Evolutionary conservation across 2,797 vertebrate species (phyloP).

Genomic region (Trematomus bernacchii): DNA sequence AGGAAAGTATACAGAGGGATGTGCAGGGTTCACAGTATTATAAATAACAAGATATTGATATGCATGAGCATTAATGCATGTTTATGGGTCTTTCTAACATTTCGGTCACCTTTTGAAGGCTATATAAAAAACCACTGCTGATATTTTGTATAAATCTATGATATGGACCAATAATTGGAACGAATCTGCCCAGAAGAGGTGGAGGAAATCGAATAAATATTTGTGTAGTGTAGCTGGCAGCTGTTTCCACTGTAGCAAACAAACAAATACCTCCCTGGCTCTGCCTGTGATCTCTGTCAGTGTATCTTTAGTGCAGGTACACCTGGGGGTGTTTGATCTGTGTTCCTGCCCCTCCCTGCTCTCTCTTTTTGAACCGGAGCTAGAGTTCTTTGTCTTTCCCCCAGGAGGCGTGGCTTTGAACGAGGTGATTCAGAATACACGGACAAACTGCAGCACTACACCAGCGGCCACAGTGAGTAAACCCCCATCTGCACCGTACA

Average conservation of each 20-base stretch:
- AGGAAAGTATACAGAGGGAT: no score
- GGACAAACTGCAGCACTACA: constrained; percentile 99
- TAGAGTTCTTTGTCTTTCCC: constrained; percentile 87
- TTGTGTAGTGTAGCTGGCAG: not conserved
- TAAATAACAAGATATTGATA: no score
- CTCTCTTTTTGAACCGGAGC: constrained; percentile 64
- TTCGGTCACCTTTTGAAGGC: no score
- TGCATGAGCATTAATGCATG: no score
- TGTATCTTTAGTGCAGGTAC: constrained; percentile 33
- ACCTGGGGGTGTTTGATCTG: constrained; percentile 63
- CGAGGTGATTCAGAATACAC: constrained; percentile 97
- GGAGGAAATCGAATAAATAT: not conserved
- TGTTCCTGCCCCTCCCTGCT: constrained; percentile 45
- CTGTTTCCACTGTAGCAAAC: constrained; percentile 4
- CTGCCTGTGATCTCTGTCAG: constrained; percentile 17
- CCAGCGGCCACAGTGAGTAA: constrained; percentile 99
- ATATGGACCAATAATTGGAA: not conserved
- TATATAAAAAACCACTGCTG: not conserved
- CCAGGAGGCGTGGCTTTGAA: constrained; percentile 97
- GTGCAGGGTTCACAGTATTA: no score
- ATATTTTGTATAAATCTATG: not conserved
- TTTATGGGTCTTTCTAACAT: no score
- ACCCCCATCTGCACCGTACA: constrained; percentile 43
- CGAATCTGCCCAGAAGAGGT: not conserved
- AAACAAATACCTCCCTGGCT: constrained; percentile 1